Percentiles rank a stretch among this genome's conserved stretches.
phyloP scores from a whole-genome alignment of 1,140 invertebrate genomes.

The Anoplophora glabripennis region DNA sequence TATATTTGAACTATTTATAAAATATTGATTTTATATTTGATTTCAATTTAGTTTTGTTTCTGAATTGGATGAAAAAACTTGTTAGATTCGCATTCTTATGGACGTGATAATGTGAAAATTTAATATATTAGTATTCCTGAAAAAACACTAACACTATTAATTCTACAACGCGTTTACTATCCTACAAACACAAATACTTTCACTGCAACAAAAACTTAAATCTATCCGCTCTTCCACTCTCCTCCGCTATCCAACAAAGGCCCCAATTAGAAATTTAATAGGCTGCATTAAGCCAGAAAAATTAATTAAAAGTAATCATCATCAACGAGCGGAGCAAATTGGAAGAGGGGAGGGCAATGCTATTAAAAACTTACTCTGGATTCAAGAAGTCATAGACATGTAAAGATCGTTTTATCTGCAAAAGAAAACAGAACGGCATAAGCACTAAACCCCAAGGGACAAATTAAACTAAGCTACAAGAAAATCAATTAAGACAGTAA shows the following conservation, averaged over 20 bases:
- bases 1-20: no score
- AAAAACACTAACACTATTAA: no score
- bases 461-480: slow-evolving; percentile 39
- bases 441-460: slow-evolving; percentile 27
- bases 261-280: slow-evolving; percentile 6
- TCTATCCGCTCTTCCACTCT: no score
- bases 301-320: slow-evolving; percentile 1
- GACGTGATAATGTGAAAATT: no score
- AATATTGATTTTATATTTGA: no score
- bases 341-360: not conserved
- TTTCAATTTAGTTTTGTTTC: no score
- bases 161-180: no score
- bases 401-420: slow-evolving; percentile 22
- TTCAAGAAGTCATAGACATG: slow-evolving; percentile 23
- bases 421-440: slow-evolving; percentile 21
- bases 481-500: slow-evolving; percentile 38
- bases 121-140: no score
- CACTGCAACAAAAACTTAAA: no score
- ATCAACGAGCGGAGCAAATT: slow-evolving; percentile 1
- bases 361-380: slow-evolving; percentile 9
- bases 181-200: no score
- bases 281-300: slow-evolving; percentile 4
- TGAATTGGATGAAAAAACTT: no score
- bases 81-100: no score
- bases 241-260: not conserved